Conservation (phyloP, 2,113 vertebrate species). For the Pardalotus punctatus region DNA sequence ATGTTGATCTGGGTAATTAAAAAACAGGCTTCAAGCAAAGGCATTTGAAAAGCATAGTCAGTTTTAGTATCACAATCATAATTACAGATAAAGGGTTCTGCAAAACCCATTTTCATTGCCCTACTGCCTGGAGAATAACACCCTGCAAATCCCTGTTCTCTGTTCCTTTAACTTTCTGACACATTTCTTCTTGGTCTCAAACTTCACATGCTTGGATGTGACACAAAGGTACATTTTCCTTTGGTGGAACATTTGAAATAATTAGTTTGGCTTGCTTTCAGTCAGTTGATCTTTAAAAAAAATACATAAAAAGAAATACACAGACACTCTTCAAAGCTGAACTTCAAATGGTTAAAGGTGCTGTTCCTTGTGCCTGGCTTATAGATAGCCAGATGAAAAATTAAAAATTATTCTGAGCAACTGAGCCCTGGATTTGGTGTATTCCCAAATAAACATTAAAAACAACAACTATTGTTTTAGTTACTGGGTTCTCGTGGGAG, state of each 20-base stretch:
- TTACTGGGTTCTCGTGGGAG: neutral
- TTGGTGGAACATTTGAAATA: neutral
- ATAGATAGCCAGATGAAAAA: neutral
- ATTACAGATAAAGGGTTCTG: neutral
- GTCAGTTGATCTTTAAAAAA: neutral
- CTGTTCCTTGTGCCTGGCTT: neutral
- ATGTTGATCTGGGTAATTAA: neutral
- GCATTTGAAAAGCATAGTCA: neutral
- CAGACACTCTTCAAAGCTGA: neutral
- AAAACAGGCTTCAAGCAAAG: neutral
- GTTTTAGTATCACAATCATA: neutral
- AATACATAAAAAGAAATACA: neutral
- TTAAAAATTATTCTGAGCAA: neutral
- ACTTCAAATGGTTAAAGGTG: neutral
- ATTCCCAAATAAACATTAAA: neutral
- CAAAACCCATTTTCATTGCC: slow-evolving; percentile 1
- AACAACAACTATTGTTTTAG: neutral
- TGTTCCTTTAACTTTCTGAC: slow-evolving; percentile 5
- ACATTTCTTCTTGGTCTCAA: slow-evolving; percentile 8
- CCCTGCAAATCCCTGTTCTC: neutral
- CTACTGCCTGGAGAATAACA: neutral
- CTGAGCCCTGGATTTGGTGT: neutral
- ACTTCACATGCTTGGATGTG: slow-evolving; percentile 10
- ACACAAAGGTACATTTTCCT: neutral
- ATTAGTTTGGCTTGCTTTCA: neutral